Base-by-base conservation (phyloP, 2,888 invertebrate genomes). In the Pemphredon lugubris region DNA sequence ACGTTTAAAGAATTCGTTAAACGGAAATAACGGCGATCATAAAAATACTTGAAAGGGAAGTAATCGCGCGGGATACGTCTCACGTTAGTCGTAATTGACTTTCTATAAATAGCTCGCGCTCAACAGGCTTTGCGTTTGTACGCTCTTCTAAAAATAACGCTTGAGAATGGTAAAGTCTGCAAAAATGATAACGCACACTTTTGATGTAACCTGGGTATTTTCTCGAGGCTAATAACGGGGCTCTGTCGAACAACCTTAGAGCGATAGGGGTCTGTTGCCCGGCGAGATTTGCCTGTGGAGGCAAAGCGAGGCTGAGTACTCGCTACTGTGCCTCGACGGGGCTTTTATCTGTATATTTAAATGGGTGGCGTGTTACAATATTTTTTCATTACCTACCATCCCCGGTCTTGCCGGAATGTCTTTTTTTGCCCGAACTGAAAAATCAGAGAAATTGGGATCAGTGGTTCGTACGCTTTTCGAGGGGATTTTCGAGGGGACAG, bases 131-230 rank as follows among this genome's bases (percentile, higher is more conserved):
- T 6, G 30, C 9, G 30, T 9, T 6, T 30, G 3, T n/a, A 34
- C 34, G n/a, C 34, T n/a, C 11, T n/a, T 4, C 11, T 7, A 2
- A 34, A n/a, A n/a, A 34, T 34, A n/a, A 34, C 34, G 34, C 4
- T 34, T 34, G 3, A 7, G 34, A 7, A 7, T n/a, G 11, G n/a
- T 34, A 2, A 7, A 3, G 34, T 34, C 34, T 34, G 34, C 11
- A 34, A 34, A 34, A 34, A 34, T 34, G 9, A 9, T n/a, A 34
- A 9, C 34, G n/a, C 34, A n/a, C n/a, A 34, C n/a, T 34, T 34
- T 34, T 34, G 11, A 34, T 34, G n/a, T 34, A 34, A 34, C 34
- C 34, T 34, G n/a, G 34, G 11, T 34, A 34, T 34, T 34, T 34
- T 34, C 34, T 34, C 34, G 9, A 1, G n/a, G n/a, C 2, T 34